phyloP scores from a whole-genome alignment of 2,797 vertebrate species.

The Enteromius mattozi region DNA sequence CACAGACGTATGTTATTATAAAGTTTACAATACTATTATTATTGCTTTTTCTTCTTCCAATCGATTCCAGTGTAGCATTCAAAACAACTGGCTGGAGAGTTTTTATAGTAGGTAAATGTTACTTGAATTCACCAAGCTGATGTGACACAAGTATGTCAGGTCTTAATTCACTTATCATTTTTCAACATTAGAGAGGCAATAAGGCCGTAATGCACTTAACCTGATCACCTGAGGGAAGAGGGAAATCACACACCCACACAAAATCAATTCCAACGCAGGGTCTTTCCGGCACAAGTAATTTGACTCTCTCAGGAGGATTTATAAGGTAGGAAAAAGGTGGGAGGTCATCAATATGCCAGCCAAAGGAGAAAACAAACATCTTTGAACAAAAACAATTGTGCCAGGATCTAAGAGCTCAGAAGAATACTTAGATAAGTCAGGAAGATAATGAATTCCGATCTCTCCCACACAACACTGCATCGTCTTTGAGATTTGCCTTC shows the following conservation, averaged over 20 bases:
- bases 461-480: conserved; percentile 53
- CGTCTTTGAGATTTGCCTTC: conserved; percentile 51
- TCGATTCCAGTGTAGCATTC: background rate
- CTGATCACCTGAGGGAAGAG: conserved; percentile 36
- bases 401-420: conserved; percentile 4
- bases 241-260: conserved; percentile 57
- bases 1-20: background rate
- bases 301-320: conserved; percentile 24
- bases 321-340: conserved; percentile 36
- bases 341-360: conserved; percentile 29
- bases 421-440: conserved; percentile 33
- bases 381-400: conserved; percentile 35
- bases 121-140: background rate
- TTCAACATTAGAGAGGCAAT: background rate
- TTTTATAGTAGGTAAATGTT: background rate
- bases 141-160: background rate
- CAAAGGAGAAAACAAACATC: conserved; percentile 17
- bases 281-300: conserved; percentile 54
- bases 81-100: background rate
- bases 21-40: background rate
- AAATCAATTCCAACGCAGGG: conserved; percentile 57
- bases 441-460: conserved; percentile 56
- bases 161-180: background rate
- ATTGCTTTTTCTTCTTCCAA: background rate
- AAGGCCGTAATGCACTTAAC: conserved; percentile 41